Evolutionary conservation across 1,140 invertebrate species (phyloP), one percentile per base, ranked within the genome.

Genomic region (Idris sp.): DNA sequence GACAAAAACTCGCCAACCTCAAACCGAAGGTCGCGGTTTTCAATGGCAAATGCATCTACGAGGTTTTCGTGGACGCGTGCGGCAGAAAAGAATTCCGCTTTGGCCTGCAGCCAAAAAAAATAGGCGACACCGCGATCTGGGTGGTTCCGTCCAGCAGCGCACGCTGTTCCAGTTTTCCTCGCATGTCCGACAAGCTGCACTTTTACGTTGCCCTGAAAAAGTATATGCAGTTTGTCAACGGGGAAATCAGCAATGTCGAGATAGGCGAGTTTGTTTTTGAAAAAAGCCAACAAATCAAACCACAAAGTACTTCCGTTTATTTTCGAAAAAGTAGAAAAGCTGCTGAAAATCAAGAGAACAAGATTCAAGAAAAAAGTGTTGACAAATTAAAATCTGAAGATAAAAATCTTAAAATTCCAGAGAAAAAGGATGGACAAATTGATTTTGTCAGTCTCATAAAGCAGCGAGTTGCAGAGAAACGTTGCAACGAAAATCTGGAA

Each of bases 21-120:
- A 81, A 85, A 30, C 86, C 86, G 6, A 87, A 81, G 69, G 76
- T 88, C 11, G 86, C 82, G 2, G 75, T 87, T 6, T 88, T 88
- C 22, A 87, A 87, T 78, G 86, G 86, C 0, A 87, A 87, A 64
- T 86, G 86, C 22, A 88, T 88, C 8, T 88, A 86, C 19, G 82
- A 87, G 35, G 81, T 84, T 1, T 87, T 81, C 72, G 77, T 73
- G 4, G 62, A 81, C 8, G 79, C 80, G 43, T 69, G 38, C 0
- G 31, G 43, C 7, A 82, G 83, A 44, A 31, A 58, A 1, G 26
- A 59, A 0, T 86, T 86, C 56, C 19, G 78, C 22, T 87, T 87
- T 79, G 86, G 86, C 22, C 51, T 88, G 0, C 86, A 88, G 65
- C 46, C 77, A 3, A 75, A 81, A 31, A 31, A 49, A 11, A 77